Conservation (phyloP, 2,113 vertebrate genomes). For the Esox niger region DNA sequence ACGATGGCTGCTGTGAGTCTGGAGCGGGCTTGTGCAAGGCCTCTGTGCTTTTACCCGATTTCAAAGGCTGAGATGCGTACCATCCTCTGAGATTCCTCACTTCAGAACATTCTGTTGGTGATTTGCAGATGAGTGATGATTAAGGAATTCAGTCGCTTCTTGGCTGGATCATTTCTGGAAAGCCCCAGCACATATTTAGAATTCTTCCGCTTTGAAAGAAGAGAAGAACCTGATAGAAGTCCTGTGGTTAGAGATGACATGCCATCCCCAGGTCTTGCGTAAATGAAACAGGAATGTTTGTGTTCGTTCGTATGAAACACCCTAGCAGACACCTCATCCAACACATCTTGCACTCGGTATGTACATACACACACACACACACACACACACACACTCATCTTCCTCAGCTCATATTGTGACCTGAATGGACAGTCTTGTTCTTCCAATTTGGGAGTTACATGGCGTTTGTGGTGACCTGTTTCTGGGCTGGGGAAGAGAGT, state of each 20-base stretch:
- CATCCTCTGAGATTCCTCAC: no score
- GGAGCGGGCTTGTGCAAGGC: no score
- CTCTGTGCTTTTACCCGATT: no score
- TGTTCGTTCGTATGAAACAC: background rate
- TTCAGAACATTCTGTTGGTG: no score
- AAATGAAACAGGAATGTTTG: background rate
- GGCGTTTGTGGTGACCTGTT: conserved; percentile 16
- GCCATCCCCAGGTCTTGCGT: no score
- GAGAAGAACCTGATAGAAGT: background rate
- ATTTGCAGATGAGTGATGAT: no score
- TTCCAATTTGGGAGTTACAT: conserved; percentile 45
- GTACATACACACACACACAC: background rate
- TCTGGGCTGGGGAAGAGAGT: conserved; percentile 47
- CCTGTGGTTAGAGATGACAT: background rate
- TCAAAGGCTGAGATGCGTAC: no score
- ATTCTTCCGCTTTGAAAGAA: no score
- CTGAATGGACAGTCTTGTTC: conserved; percentile 47
- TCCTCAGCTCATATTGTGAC: background rate
- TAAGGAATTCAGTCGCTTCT: background rate
- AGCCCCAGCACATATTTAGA: background rate
- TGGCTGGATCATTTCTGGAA: background rate
- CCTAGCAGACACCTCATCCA: background rate
- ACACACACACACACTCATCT: conserved; percentile 6
- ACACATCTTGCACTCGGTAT: background rate
- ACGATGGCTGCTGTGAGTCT: background rate